Base-by-base conservation (phyloP, 2,888 invertebrate genomes). In the Dicyrtomina minuta region DNA sequence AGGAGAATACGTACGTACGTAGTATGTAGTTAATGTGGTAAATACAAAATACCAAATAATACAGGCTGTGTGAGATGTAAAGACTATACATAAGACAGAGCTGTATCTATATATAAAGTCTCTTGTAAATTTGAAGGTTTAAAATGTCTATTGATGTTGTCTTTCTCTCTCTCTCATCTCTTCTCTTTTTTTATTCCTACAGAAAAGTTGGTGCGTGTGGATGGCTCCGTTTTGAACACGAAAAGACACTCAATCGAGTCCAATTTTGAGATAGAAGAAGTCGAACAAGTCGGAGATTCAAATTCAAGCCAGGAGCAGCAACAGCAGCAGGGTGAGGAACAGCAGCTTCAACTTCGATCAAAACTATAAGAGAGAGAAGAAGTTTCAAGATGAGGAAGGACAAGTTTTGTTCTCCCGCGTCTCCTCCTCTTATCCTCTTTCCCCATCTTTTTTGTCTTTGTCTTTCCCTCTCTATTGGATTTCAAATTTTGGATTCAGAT, bases 241-340 rank as follows among this genome's bases (percentile, higher is more conserved):
- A 60, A 70, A 70, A 70, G 65, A 70, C 70, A 65, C 65, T 70
- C 70, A 70, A 62, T 64, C 62, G 68, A 68, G 22, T 56, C 68
- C 49, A 68, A 68, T 55, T 62, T 68, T 27, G 41, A 61, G 68
- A 68, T 62, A 62, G 62, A 62, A n/a, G n/a, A n/a, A n/a, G n/a
- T n/a, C n/a, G n/a, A n/a, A n/a, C n/a, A n/a, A 51, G 27, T 26
- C 20, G 56, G 24, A 56, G 41, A 58, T 17, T 59, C 59, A 33
- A 33, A 33, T 20, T 39, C 58, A 46, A 62, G 62, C 46, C 46
- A 62, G 15, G n/a, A 41, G 17, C 33, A 33, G 33, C 33, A 58
- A 20, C 12, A 58, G 58, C 58, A 58, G 62, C 56, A 56, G 56
- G 27, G 27, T 17, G 56, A 56, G 33, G 58, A 58, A 20, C 12